A percentile compares a stretch with the other conserved stretches of the same genome.
These are phyloP conservation scores for Bubalus kerabau DNA, from an alignment of 2,113 vertebrate species.

Conservation along the genomic window DNA sequence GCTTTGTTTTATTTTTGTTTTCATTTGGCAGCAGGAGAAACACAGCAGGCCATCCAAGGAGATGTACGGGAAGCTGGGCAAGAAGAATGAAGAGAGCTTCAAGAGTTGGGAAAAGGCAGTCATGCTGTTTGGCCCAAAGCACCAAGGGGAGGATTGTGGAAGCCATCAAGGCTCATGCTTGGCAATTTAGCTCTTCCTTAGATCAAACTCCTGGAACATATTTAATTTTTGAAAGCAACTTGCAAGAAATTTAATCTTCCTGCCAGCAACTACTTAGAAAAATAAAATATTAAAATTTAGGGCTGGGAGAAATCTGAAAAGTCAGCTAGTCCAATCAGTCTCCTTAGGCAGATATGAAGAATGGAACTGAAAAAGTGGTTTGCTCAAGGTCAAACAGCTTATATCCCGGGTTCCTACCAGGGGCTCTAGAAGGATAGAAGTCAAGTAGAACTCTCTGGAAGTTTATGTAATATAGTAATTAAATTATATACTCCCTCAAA, in stretches of 20 bases:
- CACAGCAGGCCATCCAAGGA: not conserved
- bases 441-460: not conserved
- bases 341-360: not conserved
- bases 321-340: not conserved
- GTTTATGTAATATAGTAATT: not conserved
- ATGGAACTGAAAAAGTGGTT: not conserved
- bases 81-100: not conserved
- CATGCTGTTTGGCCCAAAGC: not conserved
- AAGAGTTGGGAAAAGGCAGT: not conserved
- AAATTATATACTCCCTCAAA: not conserved
- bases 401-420: not conserved
- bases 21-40: not conserved
- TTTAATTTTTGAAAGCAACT: slow-evolving; percentile 31
- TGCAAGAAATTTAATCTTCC: not conserved
- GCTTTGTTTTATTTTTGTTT: not conserved
- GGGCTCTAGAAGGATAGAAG: not conserved
- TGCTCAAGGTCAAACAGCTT: not conserved
- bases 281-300: slow-evolving; percentile 31
- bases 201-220: not conserved
- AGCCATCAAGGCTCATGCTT: not conserved
- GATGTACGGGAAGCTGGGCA: not conserved
- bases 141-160: not conserved
- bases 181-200: not conserved
- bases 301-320: not conserved
- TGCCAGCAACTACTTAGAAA: slow-evolving; percentile 18